phyloP scores from a whole-genome alignment of 1,140 invertebrate genomes.

The Oryctes rhinoceros region DNA sequence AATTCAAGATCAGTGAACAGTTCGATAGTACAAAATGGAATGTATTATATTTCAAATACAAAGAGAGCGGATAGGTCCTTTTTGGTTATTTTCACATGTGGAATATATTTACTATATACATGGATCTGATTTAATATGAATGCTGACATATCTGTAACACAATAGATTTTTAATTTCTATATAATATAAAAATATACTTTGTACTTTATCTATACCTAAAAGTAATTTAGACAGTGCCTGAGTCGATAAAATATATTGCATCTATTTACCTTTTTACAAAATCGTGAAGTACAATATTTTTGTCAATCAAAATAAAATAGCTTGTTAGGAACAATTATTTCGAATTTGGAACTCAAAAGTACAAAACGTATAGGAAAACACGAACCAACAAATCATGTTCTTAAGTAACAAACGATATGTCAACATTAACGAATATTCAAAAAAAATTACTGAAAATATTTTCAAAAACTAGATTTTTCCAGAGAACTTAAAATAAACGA shows the following conservation, averaged over 20 bases:
- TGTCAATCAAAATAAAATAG: slow-evolving; percentile 13
- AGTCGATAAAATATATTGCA: slow-evolving; percentile 44
- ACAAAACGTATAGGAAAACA: slow-evolving; percentile 29
- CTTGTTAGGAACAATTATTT: slow-evolving; percentile 25
- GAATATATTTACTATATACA: slow-evolving; percentile 45
- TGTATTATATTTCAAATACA: slow-evolving; percentile 54
- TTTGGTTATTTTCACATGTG: slow-evolving; percentile 56
- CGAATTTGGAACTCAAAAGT: slow-evolving; percentile 1
- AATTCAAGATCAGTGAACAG: slow-evolving; percentile 42
- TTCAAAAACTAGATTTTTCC: slow-evolving; percentile 22
- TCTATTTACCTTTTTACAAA: slow-evolving; percentile 38
- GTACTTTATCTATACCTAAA: slow-evolving; percentile 47
- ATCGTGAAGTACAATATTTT: not conserved
- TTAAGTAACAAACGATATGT: slow-evolving; percentile 46
- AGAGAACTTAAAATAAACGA: slow-evolving; percentile 32
- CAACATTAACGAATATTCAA: slow-evolving; percentile 47
- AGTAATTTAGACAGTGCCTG: slow-evolving; percentile 44
- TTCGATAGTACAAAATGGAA: slow-evolving; percentile 56
- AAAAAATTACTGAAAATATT: slow-evolving; percentile 19
- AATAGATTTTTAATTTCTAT: slow-evolving; percentile 44
- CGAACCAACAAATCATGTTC: not conserved
- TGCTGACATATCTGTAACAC: slow-evolving; percentile 56
- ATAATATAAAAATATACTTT: slow-evolving; percentile 57
- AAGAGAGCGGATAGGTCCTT: slow-evolving; percentile 15
- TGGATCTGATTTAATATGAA: slow-evolving; percentile 45